A percentile compares a stretch with the other conserved stretches of the same genome.
These are phyloP conservation scores for Hipposideros armiger DNA, from an alignment of 2,113 vertebrate genomes.

Conservation along the genomic window DNA sequence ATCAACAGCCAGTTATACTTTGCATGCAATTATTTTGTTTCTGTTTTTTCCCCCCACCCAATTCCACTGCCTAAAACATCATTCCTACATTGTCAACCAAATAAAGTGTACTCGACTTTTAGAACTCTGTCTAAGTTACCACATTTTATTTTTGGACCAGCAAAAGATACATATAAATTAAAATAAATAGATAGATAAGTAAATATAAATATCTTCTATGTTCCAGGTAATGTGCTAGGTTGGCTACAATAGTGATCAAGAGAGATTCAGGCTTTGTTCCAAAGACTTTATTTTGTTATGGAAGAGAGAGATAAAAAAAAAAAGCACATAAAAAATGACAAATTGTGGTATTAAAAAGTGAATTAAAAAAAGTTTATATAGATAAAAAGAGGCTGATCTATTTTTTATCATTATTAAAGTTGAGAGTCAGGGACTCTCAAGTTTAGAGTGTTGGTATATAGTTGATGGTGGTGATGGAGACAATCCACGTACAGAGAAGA, in stretches of 20 bases:
- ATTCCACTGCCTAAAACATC: neutral
- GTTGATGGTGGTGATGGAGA: neutral
- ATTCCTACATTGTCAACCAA: neutral
- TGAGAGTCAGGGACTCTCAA: neutral
- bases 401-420: neutral
- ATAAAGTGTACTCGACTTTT: neutral
- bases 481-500: neutral
- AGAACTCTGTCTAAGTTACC: neutral
- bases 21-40: neutral
- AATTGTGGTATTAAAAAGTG: neutral
- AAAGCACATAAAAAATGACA: neutral
- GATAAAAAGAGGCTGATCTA: neutral
- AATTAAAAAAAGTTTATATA: neutral
- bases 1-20: neutral
- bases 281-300: neutral
- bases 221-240: neutral
- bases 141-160: neutral
- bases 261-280: neutral
- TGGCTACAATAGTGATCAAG: neutral
- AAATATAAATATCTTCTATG: neutral
- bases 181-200: neutral
- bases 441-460: accelerated
- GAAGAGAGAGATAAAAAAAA: neutral
- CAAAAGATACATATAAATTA: neutral
- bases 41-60: neutral